Evolutionary conservation across 1,140 invertebrate species (phyloP), one percentile per base, ranked within the genome.

Genomic region (Drosophila malerkotliana): DNA sequence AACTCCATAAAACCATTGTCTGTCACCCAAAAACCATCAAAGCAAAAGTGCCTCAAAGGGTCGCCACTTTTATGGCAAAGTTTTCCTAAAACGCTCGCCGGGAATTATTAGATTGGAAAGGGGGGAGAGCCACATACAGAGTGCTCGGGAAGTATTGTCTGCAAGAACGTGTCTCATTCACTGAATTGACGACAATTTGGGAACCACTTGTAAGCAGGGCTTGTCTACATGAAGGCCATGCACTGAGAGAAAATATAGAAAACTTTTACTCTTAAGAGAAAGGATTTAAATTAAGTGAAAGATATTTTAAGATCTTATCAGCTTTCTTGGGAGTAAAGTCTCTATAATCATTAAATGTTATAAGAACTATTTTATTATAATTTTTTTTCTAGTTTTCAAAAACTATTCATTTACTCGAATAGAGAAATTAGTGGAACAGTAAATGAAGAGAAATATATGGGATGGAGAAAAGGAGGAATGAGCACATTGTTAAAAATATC

Each of bases 401-500:
- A 18, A 18, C 18, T 18, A 18, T 18, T 18, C 18, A 41, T 30
- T 66, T 53, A 47, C 39, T 58, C 72, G 54, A 77, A 77, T 77
- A 76, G 72, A 87, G 82, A 84, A 84, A 84, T 84, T 84, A 87
- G 68, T 74, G 77, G 45, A 52, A 85, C 48, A 56, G 63, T 59
- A 72, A 77, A 64, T 73, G 56, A 41, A 41, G 8, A n/a, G 10
- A 41, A 14, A 41, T 21, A 47, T 57, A 32, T 44, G 34, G 37
- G 18, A 15, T 9, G 15, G 56, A 63, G 47, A 48, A 28, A 41
- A 61, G 56, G 56, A 45, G 56, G 62, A 72, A 80, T 84, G 81
- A 84, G 69, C 81, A 77, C 81, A 84, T 87, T 81, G 82, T 87
- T 84, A 87, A 84, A 84, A 84, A 84, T 84, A 84, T 84, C 81